A percentile compares a stretch with the other conserved stretches of the same genome.
Evolutionary conservation across 2,888 invertebrate species (phyloP).

Genomic region (Selenia dentaria): DNA sequence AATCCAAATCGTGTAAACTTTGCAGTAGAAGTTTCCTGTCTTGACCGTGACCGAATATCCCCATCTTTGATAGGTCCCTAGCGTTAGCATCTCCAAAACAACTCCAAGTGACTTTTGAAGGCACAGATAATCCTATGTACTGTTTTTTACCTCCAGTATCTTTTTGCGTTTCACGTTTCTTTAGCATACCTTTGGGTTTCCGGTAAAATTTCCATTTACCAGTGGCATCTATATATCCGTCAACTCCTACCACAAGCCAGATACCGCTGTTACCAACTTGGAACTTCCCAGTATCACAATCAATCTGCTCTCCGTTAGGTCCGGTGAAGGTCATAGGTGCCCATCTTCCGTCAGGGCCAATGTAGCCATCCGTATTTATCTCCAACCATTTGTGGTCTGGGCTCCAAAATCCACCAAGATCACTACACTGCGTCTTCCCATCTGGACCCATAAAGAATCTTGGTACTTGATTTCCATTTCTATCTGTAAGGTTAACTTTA

Average conservation of each 20-base stretch:
- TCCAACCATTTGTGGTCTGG: slow-evolving; percentile 68
- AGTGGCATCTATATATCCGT: slow-evolving; percentile 64
- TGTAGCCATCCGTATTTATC: slow-evolving; percentile 69
- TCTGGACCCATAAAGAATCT: slow-evolving; percentile 72
- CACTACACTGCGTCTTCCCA: slow-evolving; percentile 73
- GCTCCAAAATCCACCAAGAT: slow-evolving; percentile 76
- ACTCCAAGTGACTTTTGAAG: slow-evolving; percentile 62
- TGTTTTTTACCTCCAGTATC: slow-evolving; percentile 40
- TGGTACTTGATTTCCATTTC: slow-evolving; percentile 66
- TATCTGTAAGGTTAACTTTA: slow-evolving; percentile 65
- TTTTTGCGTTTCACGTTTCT: slow-evolving; percentile 21
- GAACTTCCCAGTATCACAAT: slow-evolving; percentile 65
- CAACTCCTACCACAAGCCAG: slow-evolving; percentile 67
- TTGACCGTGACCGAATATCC: slow-evolving; percentile 71
- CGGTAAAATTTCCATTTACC: slow-evolving; percentile 65
- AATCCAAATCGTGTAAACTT: slow-evolving; percentile 55
- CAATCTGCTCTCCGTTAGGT: slow-evolving; percentile 64
- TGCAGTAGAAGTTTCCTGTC: slow-evolving; percentile 61
- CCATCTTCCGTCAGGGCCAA: slow-evolving; percentile 70
- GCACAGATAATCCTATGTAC: slow-evolving; percentile 34
- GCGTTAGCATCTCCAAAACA: slow-evolving; percentile 70
- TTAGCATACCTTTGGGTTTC: slow-evolving; percentile 34
- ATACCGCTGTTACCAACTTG: slow-evolving; percentile 46
- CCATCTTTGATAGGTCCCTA: slow-evolving; percentile 60
- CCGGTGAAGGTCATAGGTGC: slow-evolving; percentile 65